Evolutionary conservation across 2,797 vertebrate genomes (phyloP).

Genomic region (Eurystomus glaucurus): DNA sequence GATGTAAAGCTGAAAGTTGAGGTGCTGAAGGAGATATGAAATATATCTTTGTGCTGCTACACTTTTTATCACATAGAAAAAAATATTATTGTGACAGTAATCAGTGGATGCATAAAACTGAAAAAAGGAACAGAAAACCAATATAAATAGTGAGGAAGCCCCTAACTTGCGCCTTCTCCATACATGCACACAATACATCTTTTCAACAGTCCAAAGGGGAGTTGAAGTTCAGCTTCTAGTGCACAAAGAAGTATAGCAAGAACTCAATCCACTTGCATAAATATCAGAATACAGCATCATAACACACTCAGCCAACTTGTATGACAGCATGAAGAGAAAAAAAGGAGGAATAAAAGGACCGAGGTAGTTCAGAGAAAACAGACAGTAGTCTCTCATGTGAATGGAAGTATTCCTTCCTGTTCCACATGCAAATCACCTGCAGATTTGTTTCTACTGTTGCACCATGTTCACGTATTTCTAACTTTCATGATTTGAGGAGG

Average conservation of each 20-base stretch:
- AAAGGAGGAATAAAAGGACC: neutral
- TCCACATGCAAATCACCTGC: neutral
- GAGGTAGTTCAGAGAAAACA: neutral
- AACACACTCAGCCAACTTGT: neutral
- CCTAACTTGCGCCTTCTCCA: neutral
- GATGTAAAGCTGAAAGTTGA: neutral
- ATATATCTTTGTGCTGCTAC: neutral
- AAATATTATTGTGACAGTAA: neutral
- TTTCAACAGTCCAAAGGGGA: neutral
- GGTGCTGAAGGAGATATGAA: neutral
- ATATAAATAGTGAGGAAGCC: neutral
- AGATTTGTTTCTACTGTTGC: neutral
- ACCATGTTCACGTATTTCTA: neutral
- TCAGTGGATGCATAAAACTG: neutral
- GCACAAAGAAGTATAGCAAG: neutral
- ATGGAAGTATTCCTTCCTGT: neutral
- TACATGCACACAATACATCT: neutral
- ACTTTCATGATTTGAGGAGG: neutral
- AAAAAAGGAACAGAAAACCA: neutral
- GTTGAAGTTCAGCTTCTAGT: neutral
- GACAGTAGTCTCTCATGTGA: neutral
- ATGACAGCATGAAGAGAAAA: neutral
- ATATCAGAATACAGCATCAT: neutral
- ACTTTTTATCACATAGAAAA: neutral
- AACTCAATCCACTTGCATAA: neutral